phyloP scores from a whole-genome alignment of 2,797 vertebrate genomes.

The Acipenser ruthenus region DNA sequence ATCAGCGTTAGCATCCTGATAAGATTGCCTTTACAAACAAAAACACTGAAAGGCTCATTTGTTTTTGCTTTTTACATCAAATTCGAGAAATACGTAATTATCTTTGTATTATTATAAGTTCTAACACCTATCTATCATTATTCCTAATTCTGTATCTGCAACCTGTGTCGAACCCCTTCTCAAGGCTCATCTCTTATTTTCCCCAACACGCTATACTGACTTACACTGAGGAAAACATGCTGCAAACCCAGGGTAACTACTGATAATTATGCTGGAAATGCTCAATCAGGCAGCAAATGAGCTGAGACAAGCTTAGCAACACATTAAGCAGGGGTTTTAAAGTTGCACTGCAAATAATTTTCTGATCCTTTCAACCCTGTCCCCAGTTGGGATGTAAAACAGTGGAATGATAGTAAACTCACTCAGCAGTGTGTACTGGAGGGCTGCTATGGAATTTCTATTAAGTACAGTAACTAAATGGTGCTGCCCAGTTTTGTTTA shows the following conservation, averaged over 20 bases:
- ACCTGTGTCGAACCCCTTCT: not conserved
- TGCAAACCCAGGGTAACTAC: not conserved
- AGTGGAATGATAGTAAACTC: not conserved
- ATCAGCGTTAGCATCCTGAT: too few relatives aligned
- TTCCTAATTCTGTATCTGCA: not conserved
- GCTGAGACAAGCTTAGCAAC: not conserved
- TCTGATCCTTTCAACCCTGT: not conserved
- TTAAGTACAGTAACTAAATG: slow-evolving; percentile 55
- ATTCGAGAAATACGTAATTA: too few relatives aligned
- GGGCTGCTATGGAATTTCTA: slow-evolving; percentile 44
- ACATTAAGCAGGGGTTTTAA: slow-evolving; percentile 14
- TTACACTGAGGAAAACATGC: not conserved
- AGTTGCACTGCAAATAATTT: not conserved
- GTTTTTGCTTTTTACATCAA: too few relatives aligned
- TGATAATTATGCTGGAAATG: slow-evolving; percentile 13
- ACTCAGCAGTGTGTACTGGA: not conserved
- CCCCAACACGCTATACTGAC: not conserved
- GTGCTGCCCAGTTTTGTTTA: slow-evolving; percentile 56
- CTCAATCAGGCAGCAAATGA: slow-evolving; percentile 7
- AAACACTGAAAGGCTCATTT: too few relatives aligned
- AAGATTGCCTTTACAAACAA: too few relatives aligned
- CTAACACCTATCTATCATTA: too few relatives aligned
- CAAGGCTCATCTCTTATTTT: not conserved
- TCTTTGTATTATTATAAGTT: too few relatives aligned
- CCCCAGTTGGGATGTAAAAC: not conserved